Evolutionary conservation across 2,888 invertebrate species (phyloP), one percentile per base, ranked within the genome.

Genomic region (Sicus ferrugineus): DNA sequence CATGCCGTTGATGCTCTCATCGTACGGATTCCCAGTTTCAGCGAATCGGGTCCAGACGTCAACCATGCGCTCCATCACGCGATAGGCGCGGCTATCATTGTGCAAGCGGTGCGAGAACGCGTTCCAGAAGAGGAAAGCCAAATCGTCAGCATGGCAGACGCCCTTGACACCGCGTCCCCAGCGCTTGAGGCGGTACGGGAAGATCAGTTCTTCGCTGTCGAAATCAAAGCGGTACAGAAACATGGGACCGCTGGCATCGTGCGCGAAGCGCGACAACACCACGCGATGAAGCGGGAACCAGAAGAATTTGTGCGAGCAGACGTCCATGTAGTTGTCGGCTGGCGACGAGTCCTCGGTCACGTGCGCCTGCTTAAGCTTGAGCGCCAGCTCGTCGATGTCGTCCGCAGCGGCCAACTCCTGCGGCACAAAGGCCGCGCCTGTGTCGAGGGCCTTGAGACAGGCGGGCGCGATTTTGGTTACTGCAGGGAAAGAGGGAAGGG

Each of bases 181-280:
- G 16, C 81, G 81, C 72, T 83, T 76, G 2, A 81, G 64, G 2
- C 83, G 79, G 67, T 79, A 80, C 0, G 81, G 82, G 72, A 76
- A 79, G 23, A 80, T 75, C 2, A 83, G 70, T 19, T 81, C 77
- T 46, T 82, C 80, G 3, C 85, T 84, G 70, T 85, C 85, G 54
- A 83, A 83, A 58, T 83, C 84, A 61, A 80, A 85, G 26, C 85
- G 80, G 72, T 84, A 85, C 2, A 85, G 72, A 71, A 78, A 85
- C 0, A 82, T 79, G 0, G 83, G 81, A 0, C 81, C 80, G 4
- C 75, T 80, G 0, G 80, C 79, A 0, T 80, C 81, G 58, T 81
- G 70, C 4, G 77, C 75, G 11, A 79, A 75, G 0, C 85, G 80
- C 5, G 81, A 77, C 2, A 79, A 79, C 2, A 84, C 64, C 2